These are phyloP conservation scores for Heliconius charithonia DNA, from an alignment of 2,888 invertebrate genomes.

Conservation along the genomic window DNA sequence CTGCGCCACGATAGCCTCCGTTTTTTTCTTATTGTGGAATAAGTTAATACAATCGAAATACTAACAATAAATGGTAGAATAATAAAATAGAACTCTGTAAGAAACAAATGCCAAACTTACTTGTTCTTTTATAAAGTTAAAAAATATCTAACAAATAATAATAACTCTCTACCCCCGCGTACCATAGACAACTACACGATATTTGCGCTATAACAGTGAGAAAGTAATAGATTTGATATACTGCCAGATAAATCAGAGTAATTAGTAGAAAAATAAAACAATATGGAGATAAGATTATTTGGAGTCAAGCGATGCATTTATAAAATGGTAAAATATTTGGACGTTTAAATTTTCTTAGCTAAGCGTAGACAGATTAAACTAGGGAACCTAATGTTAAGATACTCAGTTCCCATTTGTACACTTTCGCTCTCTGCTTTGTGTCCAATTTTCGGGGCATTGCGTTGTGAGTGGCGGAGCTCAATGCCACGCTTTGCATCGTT, in stretches of 20 bases:
- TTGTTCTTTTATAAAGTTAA: not conserved
- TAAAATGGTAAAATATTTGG: too few relatives aligned
- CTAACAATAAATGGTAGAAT: too few relatives aligned
- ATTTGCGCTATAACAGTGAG: not conserved
- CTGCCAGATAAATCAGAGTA: conserved; percentile 16
- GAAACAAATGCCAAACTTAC: too few relatives aligned
- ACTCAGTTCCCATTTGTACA: not conserved
- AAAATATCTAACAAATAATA: not conserved
- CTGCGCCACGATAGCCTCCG: too few relatives aligned
- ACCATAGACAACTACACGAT: not conserved
- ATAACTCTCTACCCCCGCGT: not conserved
- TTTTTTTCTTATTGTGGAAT: too few relatives aligned
- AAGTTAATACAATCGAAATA: too few relatives aligned
- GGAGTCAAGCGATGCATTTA: too few relatives aligned
- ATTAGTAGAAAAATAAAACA: not conserved
- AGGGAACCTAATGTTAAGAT: not conserved
- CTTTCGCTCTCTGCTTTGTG: not conserved
- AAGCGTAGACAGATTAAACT: not conserved
- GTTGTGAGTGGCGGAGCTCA: too few relatives aligned
- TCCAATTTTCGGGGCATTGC: not conserved
- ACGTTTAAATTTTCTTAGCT: too few relatives aligned
- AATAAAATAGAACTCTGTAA: too few relatives aligned
- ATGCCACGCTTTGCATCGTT: too few relatives aligned
- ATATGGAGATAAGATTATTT: not conserved
- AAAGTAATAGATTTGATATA: not conserved